Evolutionary conservation across 2,113 vertebrate species (phyloP), one percentile per base, ranked within the genome.

Genomic region (Oreotrochilus melanogaster): DNA sequence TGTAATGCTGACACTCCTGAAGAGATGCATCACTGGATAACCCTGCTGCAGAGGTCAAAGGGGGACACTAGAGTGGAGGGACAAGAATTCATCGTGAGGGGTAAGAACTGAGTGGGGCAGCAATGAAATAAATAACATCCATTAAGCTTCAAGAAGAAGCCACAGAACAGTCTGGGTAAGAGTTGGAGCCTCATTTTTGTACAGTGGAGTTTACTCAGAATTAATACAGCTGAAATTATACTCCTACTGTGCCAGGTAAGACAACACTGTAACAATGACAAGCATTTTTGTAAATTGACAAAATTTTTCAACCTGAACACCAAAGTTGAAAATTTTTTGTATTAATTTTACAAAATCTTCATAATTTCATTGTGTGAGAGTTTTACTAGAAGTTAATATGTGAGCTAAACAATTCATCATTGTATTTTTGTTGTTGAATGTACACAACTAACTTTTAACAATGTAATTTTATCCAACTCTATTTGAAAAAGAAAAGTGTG

Each of bases 1-100:
- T 99, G 99, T 95, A 99, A 99, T 70, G 99, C 99, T 0, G 99
- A 99, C 96, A 99, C 99, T 2, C 99, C 99, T 0, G 99, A 99
- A 95, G 99, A 99, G 97, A 99, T 99, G 99, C 99, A 99, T 92
- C 99, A 99, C 97, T 99, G 99, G 99, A 99, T 99, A 92, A 98
- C 99, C 0, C 97, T 99, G 93, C 98, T 99, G 70, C 99, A 99
- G 95, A 98, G 99, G 57, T 99, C 98, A 56, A 99, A 99, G 86
- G 99, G 99, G 11, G 99, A 99, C 98, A 98, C 99, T 1, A 96
- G 99, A 14, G 99, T 99, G 23, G 99, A 99, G 60, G 99, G 99
- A 18, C 99, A 99, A 96, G 99, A 99, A 92, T 99, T 99, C 95
- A 98, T 99, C 86, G 98, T 99, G 91, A 96, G 99, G 97, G 99